phyloP scores from a whole-genome alignment of 2,113 vertebrate genomes.

The Emydocephalus ijimae region DNA sequence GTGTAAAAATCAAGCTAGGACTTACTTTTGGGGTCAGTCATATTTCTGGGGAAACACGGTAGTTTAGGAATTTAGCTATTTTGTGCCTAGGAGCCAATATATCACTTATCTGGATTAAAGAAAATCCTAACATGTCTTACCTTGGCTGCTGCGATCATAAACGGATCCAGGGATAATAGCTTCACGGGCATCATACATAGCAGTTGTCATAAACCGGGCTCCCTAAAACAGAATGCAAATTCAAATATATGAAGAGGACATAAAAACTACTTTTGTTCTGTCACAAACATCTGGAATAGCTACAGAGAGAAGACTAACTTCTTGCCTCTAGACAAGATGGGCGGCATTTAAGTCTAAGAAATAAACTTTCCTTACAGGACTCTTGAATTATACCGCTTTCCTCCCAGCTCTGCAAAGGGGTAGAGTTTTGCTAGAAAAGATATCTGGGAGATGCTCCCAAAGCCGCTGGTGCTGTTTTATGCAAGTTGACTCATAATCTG shows the following conservation, averaged over 20 bases:
- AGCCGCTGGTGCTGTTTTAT: neutral
- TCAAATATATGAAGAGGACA: neutral
- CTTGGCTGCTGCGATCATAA: conserved; percentile 91
- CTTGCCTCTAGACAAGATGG: neutral
- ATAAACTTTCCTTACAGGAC: neutral
- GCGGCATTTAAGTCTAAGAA: neutral
- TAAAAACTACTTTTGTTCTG: neutral
- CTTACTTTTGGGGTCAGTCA: too few relatives aligned
- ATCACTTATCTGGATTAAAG: neutral
- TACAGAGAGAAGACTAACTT: neutral
- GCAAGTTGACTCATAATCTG: neutral
- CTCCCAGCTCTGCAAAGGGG: neutral
- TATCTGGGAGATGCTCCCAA: neutral
- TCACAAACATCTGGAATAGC: neutral
- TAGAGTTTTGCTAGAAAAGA: neutral
- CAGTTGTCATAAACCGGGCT: conserved; percentile 97
- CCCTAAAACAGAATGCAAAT: conserved; percentile 71
- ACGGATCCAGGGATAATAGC: conserved; percentile 96
- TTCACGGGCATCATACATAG: conserved; percentile 96
- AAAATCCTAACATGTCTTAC: conserved; percentile 55
- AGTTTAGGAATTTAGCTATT: neutral
- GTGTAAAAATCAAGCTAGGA: too few relatives aligned
- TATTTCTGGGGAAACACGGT: too few relatives aligned
- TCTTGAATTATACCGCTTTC: neutral
- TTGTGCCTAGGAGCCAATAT: neutral